Evolutionary conservation across 2,888 invertebrate genomes (phyloP).

Genomic region (Drosophila cracens): DNA sequence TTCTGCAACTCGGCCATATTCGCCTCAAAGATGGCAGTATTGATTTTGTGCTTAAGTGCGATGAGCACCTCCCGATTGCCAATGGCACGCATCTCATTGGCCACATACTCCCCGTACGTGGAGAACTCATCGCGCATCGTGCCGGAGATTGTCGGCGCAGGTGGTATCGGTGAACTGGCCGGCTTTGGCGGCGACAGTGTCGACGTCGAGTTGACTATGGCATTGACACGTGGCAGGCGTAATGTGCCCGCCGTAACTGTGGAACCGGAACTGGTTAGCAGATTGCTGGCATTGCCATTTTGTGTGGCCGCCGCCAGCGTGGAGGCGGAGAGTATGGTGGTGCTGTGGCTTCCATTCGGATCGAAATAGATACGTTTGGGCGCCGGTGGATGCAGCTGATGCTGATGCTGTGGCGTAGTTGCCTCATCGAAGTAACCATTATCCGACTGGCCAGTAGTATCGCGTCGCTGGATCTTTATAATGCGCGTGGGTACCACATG

Average conservation of each 20-base stretch:
- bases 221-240: slow-evolving; percentile 64
- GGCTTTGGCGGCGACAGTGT: slow-evolving; percentile 48
- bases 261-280: slow-evolving; percentile 44
- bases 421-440: slow-evolving; percentile 80
- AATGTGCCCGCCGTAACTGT: slow-evolving; percentile 48
- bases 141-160: slow-evolving; percentile 46
- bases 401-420: slow-evolving; percentile 36
- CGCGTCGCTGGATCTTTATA: slow-evolving; percentile 82
- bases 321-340: slow-evolving; percentile 71
- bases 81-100: slow-evolving; percentile 87
- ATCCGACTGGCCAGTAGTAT: slow-evolving; percentile 70
- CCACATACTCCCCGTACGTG: slow-evolving; percentile 87
- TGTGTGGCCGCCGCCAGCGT: slow-evolving; percentile 51
- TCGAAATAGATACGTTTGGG: slow-evolving; percentile 81
- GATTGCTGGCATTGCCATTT: slow-evolving; percentile 55
- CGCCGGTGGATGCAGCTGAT: slow-evolving; percentile 63
- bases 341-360: slow-evolving; percentile 65
- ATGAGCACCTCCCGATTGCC: slow-evolving; percentile 87
- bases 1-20: slow-evolving; percentile 87
- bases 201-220: slow-evolving; percentile 46
- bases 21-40: slow-evolving; percentile 87
- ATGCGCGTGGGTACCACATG: slow-evolving; percentile 76
- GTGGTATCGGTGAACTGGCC: slow-evolving; percentile 47
- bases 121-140: slow-evolving; percentile 86
- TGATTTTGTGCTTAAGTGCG: slow-evolving; percentile 87